phyloP scores from a whole-genome alignment of 2,888 invertebrate species.

The Caprella mutica region DNA sequence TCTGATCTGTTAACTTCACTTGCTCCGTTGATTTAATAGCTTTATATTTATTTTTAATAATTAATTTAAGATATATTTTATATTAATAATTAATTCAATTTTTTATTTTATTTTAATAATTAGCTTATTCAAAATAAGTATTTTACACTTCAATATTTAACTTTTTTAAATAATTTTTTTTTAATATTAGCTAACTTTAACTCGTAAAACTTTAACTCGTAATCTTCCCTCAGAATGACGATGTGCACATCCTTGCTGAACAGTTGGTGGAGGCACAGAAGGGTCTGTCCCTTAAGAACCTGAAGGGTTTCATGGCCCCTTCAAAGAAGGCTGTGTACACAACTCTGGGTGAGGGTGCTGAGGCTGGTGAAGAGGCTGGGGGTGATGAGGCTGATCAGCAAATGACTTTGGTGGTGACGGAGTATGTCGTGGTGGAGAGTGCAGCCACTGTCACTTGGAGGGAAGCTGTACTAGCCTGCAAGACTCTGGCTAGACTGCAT shows the following conservation, averaged over 20 bases:
- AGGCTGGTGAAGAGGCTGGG: background rate
- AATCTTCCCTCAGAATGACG: conserved; percentile 36
- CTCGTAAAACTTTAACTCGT: background rate
- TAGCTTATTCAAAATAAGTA: too few species aligned
- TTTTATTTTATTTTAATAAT: too few species aligned
- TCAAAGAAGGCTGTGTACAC: conserved; percentile 4
- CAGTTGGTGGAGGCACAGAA: conserved; percentile 33
- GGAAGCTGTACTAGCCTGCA: conserved; percentile 38
- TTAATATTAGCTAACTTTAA: too few species aligned
- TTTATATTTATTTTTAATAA: too few species aligned
- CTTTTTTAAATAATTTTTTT: too few species aligned
- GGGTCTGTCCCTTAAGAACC: conserved; percentile 34
- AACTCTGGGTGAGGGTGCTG: too few species aligned
- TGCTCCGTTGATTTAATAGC: too few species aligned
- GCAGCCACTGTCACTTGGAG: conserved; percentile 37
- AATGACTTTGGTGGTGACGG: conserved; percentile 2
- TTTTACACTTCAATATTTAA: too few species aligned
- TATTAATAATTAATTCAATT: too few species aligned
- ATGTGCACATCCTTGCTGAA: conserved; percentile 37
- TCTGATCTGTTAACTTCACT: too few species aligned
- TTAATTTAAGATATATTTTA: too few species aligned
- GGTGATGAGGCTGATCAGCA: background rate
- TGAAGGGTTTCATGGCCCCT: conserved; percentile 33
- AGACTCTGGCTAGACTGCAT: conserved; percentile 40
- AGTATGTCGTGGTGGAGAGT: conserved; percentile 24